Evolutionary conservation across 2,888 invertebrate genomes (phyloP), one percentile per base, ranked within the genome.

Genomic region (Embidobia sp.): DNA sequence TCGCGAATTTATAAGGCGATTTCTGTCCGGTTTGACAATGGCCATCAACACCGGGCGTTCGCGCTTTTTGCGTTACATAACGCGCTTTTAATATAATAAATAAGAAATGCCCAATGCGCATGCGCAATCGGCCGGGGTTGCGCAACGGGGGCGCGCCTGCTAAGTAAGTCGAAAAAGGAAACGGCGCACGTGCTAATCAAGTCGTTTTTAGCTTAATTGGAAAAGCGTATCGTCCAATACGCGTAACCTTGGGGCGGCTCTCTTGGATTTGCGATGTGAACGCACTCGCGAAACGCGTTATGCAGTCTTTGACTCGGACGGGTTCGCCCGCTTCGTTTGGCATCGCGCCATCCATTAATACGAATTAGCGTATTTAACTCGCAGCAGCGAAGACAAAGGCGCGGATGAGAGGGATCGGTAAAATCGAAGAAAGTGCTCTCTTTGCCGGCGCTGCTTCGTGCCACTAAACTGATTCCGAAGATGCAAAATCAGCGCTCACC

Each of bases 301-400:
- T 46, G 72, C 37, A 48, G 67, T 48, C 63, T 72, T 46, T 55
- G 63, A 72, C 63, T 55, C 33, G 63, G 40, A 26, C 40, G 33
- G 40, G 64, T 40, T 22, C 49, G 40, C 72, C 40, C 61, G 46
- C 72, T 31, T 80, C 79, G 81, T 80, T 79, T 83, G 83, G 83
- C 83, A 82, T 59, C 81, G 82, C 77, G 86, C 84, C 84, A 83
- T 84, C 84, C 85, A 85, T 86, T 86, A 85, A 85, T 85, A 86
- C 85, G 82, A 85, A 85, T 86, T 85, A 86, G 82, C 81, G 82
- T 85, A 84, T 86, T 86, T 86, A 85, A 84, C 84, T 83, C 66
- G 73, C 51, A 37, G 51, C 63, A 64, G 69, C 59, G 42, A 57
- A 69, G 51, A 78, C 77, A 51, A 66, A 67, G 61, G 51, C 31